Percentiles rank a stretch among this genome's conserved stretches.
phyloP scores from a whole-genome alignment of 2,113 vertebrate genomes.

The Pipra filicauda region DNA sequence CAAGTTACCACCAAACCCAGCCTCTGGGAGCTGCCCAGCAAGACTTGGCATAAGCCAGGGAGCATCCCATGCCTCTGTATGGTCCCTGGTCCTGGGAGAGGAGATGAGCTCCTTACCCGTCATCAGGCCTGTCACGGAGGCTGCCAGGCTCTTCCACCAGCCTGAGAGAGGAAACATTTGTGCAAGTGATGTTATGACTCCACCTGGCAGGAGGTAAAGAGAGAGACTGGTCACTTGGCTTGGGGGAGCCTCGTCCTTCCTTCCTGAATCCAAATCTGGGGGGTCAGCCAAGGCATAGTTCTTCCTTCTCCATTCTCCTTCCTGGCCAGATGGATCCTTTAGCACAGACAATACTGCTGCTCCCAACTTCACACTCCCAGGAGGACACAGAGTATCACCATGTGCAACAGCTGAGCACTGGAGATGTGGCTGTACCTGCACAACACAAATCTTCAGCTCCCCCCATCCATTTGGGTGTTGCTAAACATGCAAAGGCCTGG shows the following conservation, averaged over 20 bases:
- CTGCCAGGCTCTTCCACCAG: neutral
- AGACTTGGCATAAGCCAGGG: neutral
- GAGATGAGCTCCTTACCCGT: neutral
- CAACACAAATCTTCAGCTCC: rapidly evolving
- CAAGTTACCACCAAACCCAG: neutral
- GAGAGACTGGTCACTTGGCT: neutral
- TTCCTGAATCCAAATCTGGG: neutral
- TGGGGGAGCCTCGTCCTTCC: rapidly evolving
- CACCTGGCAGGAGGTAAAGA: neutral
- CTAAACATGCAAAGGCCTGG: neutral
- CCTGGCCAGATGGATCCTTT: neutral
- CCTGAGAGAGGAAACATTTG: neutral
- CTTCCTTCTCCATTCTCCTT: neutral
- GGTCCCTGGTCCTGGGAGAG: neutral
- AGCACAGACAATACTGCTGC: neutral
- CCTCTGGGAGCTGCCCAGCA: neutral
- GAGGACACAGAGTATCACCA: neutral
- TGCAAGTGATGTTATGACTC: neutral
- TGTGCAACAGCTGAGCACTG: rapidly evolving
- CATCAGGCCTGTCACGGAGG: neutral
- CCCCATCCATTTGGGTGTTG: too few relatives aligned
- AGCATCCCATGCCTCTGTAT: rapidly evolving
- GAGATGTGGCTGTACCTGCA: neutral
- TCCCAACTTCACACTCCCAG: neutral
- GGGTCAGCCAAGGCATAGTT: rapidly evolving